Conservation (phyloP, 2,113 vertebrate species). For the Murina feae region DNA sequence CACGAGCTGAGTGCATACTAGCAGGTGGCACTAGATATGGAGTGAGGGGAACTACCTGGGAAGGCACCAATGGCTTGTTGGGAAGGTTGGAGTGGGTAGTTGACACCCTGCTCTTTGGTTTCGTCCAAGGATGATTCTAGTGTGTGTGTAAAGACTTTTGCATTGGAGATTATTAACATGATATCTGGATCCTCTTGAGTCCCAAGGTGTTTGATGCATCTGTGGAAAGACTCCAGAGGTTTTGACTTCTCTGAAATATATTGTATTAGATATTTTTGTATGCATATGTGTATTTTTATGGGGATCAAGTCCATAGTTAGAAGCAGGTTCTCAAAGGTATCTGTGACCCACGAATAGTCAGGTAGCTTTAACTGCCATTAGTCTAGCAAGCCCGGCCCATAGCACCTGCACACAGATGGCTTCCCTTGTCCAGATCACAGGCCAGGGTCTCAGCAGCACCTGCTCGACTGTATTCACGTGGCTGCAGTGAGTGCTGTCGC, state of each 20-base stretch:
- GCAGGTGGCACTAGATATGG: background rate
- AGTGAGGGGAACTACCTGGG: background rate
- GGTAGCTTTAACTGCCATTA: background rate
- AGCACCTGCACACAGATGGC: background rate
- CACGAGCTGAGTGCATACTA: background rate
- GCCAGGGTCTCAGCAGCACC: background rate
- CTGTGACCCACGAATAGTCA: background rate
- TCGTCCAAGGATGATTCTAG: background rate
- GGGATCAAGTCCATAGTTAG: background rate
- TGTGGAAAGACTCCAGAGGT: background rate
- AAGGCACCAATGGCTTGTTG: background rate
- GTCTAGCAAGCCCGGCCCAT: background rate
- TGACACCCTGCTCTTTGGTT: background rate
- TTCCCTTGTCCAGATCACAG: background rate
- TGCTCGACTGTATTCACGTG: background rate
- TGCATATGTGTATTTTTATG: background rate
- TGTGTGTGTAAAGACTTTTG: background rate
- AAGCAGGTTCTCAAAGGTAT: background rate
- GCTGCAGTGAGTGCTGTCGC: background rate
- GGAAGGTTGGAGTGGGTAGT: background rate
- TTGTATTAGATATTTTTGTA: background rate
- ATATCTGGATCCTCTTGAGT: background rate
- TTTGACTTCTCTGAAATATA: conserved; percentile 18
- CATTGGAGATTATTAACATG: background rate
- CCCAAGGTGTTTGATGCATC: background rate